Base-by-base conservation (phyloP, 2,797 vertebrate genomes). In the Cottoperca gobio region DNA sequence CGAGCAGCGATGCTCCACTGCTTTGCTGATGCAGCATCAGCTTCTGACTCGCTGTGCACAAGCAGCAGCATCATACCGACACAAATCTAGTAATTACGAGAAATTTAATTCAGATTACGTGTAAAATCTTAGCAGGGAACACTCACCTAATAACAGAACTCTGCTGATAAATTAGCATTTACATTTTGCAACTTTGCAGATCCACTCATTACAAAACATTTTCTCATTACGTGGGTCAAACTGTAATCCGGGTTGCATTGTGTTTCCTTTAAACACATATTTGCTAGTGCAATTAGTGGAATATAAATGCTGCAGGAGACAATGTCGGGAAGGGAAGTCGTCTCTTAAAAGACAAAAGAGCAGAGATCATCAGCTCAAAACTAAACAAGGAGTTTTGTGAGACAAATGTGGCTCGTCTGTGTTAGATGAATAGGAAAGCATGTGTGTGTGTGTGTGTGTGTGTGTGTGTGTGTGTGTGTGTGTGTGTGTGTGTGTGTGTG, bases 171-270 rank as follows among this genome's bases (percentile, higher is more conserved):
- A 66, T 73, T 24, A 31, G 52, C 19, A 21, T 74, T 74, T 57
- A 17, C 37, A 60, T 75, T 73, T 61, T 39, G 52, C 58, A 57
- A 42, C 43, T 54, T 31, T 73, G 60, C 69, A 28, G 43, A 67
- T 11, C 2, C 28, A 52, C 50, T 43, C 10, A 72, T 65, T 19
- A 45, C 26, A n/a, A 67, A 61, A 71, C 0, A 0, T 60, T 67
- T 17, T 58, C 65, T 80, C 64, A 54, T 78, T 19, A 74, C 7
- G 17, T 26, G 39, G 49, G 54, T 58, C 33, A 65, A 45, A 46
- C n/a, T 49, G 26, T 49, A 45, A 76, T 66, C 17, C 1, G 9
- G 9, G 23, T 12, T 0, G 21, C 40, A 16, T 67, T 63, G 19
- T 21, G 26, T 24, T 62, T 53, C 40, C 31, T 21, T 28, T 40